Conservation (phyloP, 2,888 invertebrate genomes). For the Hemistola chrysoprasaria region DNA sequence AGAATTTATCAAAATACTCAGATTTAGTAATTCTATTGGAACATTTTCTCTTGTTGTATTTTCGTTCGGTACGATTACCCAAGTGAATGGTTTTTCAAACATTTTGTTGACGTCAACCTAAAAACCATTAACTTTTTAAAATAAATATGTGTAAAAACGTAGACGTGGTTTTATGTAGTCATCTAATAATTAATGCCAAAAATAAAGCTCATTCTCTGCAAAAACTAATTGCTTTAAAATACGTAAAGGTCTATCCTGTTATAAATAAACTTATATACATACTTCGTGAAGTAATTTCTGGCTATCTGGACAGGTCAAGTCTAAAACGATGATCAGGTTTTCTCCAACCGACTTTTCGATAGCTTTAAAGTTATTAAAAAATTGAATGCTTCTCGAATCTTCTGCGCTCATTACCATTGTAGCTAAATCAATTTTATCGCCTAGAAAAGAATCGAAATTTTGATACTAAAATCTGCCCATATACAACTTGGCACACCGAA, state of each 20-base stretch:
- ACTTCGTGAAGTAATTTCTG: slow-evolving; percentile 38
- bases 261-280: too few species aligned
- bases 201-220: too few species aligned
- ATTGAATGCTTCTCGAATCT: slow-evolving; percentile 34
- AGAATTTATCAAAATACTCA: slow-evolving; percentile 50
- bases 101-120: slow-evolving; percentile 44
- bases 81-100: slow-evolving; percentile 49
- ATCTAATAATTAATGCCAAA: too few species aligned
- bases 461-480: too few species aligned
- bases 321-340: slow-evolving; percentile 34
- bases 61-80: slow-evolving; percentile 46
- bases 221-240: too few species aligned
- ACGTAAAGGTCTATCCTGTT: too few species aligned
- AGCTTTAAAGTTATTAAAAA: slow-evolving; percentile 26
- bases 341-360: slow-evolving; percentile 22
- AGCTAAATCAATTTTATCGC: slow-evolving; percentile 34
- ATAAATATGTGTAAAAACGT: too few species aligned
- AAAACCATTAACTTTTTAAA: slow-evolving; percentile 1
- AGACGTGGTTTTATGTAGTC: too few species aligned
- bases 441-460: slow-evolving; percentile 21
- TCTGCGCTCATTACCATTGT: slow-evolving; percentile 25
- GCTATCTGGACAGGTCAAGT: slow-evolving; percentile 36
- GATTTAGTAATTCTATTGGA: slow-evolving; percentile 29
- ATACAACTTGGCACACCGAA: too few species aligned
- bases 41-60: slow-evolving; percentile 17